Conservation (phyloP, 2,888 invertebrate species). For the Arrhopalites spinosus region DNA sequence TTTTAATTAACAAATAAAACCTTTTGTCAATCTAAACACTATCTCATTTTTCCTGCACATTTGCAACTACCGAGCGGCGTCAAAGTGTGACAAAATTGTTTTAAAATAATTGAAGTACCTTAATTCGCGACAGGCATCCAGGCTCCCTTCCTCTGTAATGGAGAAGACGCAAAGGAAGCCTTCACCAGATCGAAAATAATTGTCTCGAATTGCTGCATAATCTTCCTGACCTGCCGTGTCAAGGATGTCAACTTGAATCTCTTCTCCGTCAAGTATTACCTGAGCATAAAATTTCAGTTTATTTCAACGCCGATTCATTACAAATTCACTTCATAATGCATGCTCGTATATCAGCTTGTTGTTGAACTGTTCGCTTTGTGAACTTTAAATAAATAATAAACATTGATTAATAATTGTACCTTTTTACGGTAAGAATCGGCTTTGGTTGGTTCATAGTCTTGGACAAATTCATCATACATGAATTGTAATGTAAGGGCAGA, state of each 20-base stretch:
- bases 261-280: constrained; percentile 92
- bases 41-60: background rate
- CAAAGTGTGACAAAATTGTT: background rate
- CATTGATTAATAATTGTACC: constrained; percentile 59
- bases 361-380: background rate
- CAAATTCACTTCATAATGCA: no score
- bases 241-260: constrained; percentile 98
- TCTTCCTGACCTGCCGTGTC: constrained; percentile 80
- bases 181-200: constrained; percentile 98
- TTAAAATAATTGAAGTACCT: constrained; percentile 34
- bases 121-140: constrained; percentile 97
- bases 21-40: no score
- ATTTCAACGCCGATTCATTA: no score
- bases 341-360: no score
- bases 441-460: constrained; percentile 99
- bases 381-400: no score
- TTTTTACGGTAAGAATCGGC: constrained; percentile 99
- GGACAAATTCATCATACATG: constrained; percentile 99
- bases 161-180: constrained; percentile 99
- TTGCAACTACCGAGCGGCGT: background rate
- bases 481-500: constrained; percentile 98
- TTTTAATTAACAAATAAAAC: no score
- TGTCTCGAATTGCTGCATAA: constrained; percentile 69
- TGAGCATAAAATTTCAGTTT: background rate
- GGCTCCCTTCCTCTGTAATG: constrained; percentile 98